These are phyloP conservation scores for Rissa tridactyla DNA, from an alignment of 2,113 vertebrate genomes.

Conservation along the genomic window DNA sequence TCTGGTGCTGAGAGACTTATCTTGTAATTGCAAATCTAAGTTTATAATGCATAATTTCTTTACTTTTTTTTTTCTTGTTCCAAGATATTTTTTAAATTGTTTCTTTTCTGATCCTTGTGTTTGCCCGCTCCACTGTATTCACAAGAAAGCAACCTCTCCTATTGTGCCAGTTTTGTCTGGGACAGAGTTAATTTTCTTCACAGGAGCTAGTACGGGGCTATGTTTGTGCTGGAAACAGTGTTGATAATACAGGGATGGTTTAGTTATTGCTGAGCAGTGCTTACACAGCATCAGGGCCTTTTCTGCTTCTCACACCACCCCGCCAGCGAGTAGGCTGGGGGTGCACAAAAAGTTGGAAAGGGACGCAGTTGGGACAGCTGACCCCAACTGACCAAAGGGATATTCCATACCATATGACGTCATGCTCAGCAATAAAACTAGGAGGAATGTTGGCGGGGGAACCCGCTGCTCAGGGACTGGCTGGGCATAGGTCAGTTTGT, in stretches of 20 bases:
- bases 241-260: background rate
- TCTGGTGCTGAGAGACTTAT: background rate
- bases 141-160: background rate
- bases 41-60: background rate
- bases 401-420: background rate
- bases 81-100: background rate
- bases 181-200: background rate
- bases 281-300: background rate
- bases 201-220: background rate
- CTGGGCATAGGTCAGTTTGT: background rate
- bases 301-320: background rate
- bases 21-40: background rate
- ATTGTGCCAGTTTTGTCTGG: background rate
- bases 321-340: accelerated
- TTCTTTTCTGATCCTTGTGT: background rate
- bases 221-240: background rate
- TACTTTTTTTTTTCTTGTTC: background rate
- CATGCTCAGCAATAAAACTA: background rate
- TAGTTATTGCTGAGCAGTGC: background rate
- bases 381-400: background rate
- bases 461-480: accelerated
- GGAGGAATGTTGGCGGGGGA: background rate
- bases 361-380: background rate
- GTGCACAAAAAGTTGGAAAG: background rate
- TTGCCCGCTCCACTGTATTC: background rate